These are phyloP conservation scores for Idris sp. DNA, from an alignment of 1,140 invertebrate genomes.

Conservation along the genomic window DNA sequence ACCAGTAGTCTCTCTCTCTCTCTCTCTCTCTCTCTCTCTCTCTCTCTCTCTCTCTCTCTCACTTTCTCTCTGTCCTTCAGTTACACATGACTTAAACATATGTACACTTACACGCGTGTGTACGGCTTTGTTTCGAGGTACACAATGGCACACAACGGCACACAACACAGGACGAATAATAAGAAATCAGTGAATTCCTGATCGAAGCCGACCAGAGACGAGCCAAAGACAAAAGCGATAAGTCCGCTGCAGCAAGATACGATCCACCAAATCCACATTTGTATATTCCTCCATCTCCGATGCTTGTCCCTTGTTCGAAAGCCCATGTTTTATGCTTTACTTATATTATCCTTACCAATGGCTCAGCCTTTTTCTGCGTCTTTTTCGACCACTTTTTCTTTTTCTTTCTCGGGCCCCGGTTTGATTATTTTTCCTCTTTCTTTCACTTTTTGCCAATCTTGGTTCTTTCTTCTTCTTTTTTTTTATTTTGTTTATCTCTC, in stretches of 20 bases:
- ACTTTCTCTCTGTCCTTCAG: constrained; percentile 15
- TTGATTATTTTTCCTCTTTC: constrained; percentile 6
- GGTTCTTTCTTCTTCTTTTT: neutral
- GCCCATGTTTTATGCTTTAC: constrained; percentile 59
- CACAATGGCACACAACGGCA: neutral
- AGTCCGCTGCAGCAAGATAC: constrained; percentile 66
- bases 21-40: too few relatives aligned
- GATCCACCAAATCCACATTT: constrained; percentile 72
- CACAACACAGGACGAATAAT: constrained; percentile 66
- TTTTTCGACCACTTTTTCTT: constrained; percentile 38
- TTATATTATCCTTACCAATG: constrained; percentile 55
- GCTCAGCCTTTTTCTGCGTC: constrained; percentile 15
- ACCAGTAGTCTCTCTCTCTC: constrained; percentile 63
- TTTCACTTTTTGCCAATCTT: constrained; percentile 4
- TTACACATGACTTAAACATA: neutral
- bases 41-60: too few relatives aligned
- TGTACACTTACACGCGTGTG: constrained; percentile 26
- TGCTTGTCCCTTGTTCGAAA: constrained; percentile 37
- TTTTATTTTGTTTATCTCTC: too few relatives aligned
- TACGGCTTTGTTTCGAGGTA: neutral
- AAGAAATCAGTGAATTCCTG: constrained; percentile 70
- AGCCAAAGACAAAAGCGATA: constrained; percentile 71
- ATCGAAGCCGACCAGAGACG: constrained; percentile 55
- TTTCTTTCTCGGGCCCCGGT: neutral
- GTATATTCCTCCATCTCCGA: constrained; percentile 67